phyloP scores from a whole-genome alignment of 1,140 invertebrate species.

The Cryptotermes secundus region DNA sequence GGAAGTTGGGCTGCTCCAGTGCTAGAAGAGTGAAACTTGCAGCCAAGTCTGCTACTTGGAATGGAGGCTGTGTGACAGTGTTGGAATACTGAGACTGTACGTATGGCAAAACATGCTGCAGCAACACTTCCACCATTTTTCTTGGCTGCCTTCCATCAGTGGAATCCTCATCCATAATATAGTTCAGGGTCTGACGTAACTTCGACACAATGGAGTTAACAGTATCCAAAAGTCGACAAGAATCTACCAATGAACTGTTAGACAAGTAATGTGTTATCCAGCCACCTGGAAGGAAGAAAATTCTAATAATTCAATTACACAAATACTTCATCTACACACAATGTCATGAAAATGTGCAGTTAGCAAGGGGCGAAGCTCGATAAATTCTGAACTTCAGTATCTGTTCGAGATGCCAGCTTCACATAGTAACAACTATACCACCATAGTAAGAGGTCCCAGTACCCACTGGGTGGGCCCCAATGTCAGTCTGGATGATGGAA shows the following conservation, averaged over 20 bases:
- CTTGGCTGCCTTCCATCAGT: not conserved
- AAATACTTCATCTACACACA: too few relatives aligned
- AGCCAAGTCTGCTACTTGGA: not conserved
- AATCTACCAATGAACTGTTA: not conserved
- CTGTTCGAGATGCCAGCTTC: too few relatives aligned
- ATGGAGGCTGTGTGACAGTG: not conserved
- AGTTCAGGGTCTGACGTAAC: not conserved
- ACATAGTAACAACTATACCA: too few relatives aligned
- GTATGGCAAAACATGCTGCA: constrained; percentile 8
- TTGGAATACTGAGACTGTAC: not conserved
- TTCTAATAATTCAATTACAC: too few relatives aligned
- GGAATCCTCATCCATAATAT: too few relatives aligned
- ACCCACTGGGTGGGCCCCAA: too few relatives aligned
- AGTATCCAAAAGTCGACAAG: not conserved
- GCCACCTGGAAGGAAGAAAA: not conserved
- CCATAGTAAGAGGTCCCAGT: too few relatives aligned
- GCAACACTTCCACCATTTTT: not conserved
- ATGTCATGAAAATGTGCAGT: too few relatives aligned
- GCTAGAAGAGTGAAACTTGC: not conserved
- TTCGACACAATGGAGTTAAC: not conserved
- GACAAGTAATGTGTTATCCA: not conserved
- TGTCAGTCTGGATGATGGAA: too few relatives aligned
- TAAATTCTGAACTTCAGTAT: too few relatives aligned
- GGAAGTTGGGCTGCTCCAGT: not conserved
- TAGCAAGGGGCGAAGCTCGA: too few relatives aligned